Evolutionary conservation across 2,797 vertebrate species (phyloP).

Genomic region (Tragopan temminckii): DNA sequence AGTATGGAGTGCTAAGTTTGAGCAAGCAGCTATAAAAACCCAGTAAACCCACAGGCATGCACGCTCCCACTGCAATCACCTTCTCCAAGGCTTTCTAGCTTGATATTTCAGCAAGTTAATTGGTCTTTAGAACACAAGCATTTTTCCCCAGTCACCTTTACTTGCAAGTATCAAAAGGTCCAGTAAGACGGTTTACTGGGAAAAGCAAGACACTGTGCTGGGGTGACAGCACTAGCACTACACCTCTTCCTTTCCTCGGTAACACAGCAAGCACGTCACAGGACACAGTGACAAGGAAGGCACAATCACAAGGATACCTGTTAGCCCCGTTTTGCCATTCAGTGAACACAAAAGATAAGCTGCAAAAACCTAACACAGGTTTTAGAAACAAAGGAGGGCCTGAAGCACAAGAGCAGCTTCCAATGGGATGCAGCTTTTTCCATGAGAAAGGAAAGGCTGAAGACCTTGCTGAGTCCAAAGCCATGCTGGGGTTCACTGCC

Average conservation of each 20-base stretch:
- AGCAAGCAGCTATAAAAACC: constrained; percentile 29
- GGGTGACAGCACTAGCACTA: background rate
- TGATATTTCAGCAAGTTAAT: background rate
- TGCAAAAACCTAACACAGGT: rapidly evolving
- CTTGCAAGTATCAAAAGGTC: background rate
- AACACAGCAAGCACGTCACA: background rate
- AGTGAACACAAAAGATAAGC: background rate
- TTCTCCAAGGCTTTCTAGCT: background rate
- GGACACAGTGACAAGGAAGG: background rate
- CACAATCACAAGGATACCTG: background rate
- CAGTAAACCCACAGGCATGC: constrained; percentile 9
- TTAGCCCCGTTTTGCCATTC: background rate
- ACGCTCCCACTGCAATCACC: background rate
- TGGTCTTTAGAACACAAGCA: background rate
- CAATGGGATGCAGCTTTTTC: background rate
- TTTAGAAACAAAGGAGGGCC: background rate
- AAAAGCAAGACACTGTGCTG: background rate
- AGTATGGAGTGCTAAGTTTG: background rate
- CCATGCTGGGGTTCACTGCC: background rate
- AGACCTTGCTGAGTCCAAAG: background rate
- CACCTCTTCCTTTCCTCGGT: background rate
- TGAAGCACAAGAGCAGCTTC: background rate
- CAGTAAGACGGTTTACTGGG: background rate
- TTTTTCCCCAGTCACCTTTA: constrained; percentile 6
- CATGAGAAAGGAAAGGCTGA: background rate